phyloP scores from a whole-genome alignment of 2,113 vertebrate species.

The Sinocyclocheilus maitianheensis region DNA sequence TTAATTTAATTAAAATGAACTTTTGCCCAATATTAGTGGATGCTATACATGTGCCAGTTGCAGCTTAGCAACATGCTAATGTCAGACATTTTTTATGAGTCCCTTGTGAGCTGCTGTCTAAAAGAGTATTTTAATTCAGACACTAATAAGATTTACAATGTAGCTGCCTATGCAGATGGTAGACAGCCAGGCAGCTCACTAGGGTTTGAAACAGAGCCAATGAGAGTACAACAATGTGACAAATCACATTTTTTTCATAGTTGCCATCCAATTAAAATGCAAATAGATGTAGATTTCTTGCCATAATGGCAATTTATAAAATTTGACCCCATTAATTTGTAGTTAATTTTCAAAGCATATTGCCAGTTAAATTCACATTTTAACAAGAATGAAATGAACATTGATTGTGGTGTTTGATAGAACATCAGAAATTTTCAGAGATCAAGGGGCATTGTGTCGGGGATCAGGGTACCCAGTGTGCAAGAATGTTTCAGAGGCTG shows the following conservation, averaged over 20 bases:
- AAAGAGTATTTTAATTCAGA: not conserved
- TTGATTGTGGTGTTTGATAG: slow-evolving; percentile 44
- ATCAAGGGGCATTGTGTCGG: slow-evolving; percentile 12
- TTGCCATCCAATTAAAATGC: slow-evolving; percentile 9
- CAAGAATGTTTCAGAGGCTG: slow-evolving; percentile 10
- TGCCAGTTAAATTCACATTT: not conserved
- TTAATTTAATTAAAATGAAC: not conserved
- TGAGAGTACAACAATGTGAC: not conserved
- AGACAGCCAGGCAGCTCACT: not conserved
- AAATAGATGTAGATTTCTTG: slow-evolving; percentile 4
- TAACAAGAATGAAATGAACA: slow-evolving; percentile 36
- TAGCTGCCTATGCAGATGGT: not conserved
- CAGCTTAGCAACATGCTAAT: no score
- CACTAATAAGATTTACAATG: not conserved
- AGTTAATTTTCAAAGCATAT: not conserved
- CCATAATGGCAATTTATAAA: slow-evolving; percentile 3
- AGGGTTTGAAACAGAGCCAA: not conserved
- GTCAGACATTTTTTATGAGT: not conserved
- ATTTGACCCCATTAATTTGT: not conserved
- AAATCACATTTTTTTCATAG: not conserved
- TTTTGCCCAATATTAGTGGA: not conserved
- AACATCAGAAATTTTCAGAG: not conserved
- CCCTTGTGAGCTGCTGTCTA: not conserved
- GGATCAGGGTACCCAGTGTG: not conserved
- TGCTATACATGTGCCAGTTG: not conserved